Evolutionary conservation across 2,888 invertebrate species (phyloP).

Genomic region (Lissocephala sabroskyi): DNA sequence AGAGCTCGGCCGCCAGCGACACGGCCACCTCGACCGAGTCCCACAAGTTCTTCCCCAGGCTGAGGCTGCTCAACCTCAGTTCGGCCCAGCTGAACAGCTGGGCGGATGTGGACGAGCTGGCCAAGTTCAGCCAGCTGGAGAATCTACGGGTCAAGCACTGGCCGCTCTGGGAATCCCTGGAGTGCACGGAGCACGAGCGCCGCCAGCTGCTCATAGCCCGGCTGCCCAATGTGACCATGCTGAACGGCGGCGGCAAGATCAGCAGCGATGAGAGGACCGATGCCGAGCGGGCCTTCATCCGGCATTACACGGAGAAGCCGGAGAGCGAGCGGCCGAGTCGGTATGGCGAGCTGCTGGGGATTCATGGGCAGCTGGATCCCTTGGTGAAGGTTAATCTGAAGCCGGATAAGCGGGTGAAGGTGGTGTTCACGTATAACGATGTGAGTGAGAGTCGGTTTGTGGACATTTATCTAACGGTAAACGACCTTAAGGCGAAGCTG

Average conservation of each 20-base stretch:
- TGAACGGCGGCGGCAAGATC: slow-evolving; percentile 92
- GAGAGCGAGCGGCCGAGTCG: slow-evolving; percentile 85
- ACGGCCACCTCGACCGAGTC: slow-evolving; percentile 63
- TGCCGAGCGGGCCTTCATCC: slow-evolving; percentile 93
- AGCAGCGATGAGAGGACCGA: slow-evolving; percentile 89
- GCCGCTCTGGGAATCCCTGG: slow-evolving; percentile 83
- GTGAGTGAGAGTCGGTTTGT: slow-evolving; percentile 82
- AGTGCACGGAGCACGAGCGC: slow-evolving; percentile 91
- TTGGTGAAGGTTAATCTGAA: slow-evolving; percentile 89
- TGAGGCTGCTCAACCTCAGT: slow-evolving; percentile 88
- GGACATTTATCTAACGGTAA: slow-evolving; percentile 85
- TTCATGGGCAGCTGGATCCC: slow-evolving; percentile 92
- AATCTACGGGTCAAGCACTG: slow-evolving; percentile 85
- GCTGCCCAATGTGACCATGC: slow-evolving; percentile 85
- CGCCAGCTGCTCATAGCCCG: slow-evolving; percentile 90
- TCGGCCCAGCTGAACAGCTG: slow-evolving; percentile 87
- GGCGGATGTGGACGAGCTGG: slow-evolving; percentile 91
- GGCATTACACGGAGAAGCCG: slow-evolving; percentile 91
- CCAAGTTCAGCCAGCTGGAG: slow-evolving; percentile 85
- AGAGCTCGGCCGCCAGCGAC: slow-evolving; percentile 73
- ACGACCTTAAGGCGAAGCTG: slow-evolving; percentile 85
- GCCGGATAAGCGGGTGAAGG: slow-evolving; percentile 89
- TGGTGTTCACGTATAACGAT: slow-evolving; percentile 86
- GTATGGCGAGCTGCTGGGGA: slow-evolving; percentile 83
- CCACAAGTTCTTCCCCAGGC: slow-evolving; percentile 65